Base-by-base conservation (phyloP, 1,140 invertebrate genomes). In the Babylonia areolata region DNA sequence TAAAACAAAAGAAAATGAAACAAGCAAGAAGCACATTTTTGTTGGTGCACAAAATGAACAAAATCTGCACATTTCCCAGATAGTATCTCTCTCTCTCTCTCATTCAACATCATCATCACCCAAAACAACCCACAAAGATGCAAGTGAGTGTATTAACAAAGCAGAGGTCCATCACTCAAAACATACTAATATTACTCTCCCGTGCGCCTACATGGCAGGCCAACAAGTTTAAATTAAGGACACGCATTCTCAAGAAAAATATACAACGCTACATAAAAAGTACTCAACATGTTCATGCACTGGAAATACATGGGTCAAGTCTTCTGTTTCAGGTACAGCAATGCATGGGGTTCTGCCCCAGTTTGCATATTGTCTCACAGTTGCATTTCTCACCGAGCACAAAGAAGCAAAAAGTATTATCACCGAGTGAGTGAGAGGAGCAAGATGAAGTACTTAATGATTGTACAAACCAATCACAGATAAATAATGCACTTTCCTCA, bases 381-480 rank as follows among this genome's bases (percentile, higher is more conserved):
- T 64, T 64, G 58, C 58, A 64, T 64, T 12, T 64, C 20, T 64
- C 28, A 6, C 58, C 28, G 58, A 64, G 28, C 12, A 23, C 9
- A 23, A 64, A 23, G 58, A 64, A 64, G 17, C 46, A n/a, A 64
- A 64, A 51, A 20, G 20, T 51, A 23, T n/a, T n/a, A n/a, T 64
- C 58, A 64, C 58, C 28, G 58, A 64, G 58, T 23, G 20, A 51
- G 20, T 11, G 5, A 64, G 58, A 5, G 58, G 58, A 51, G 58
- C 17, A 64, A 0, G 58, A n/a, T 5, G 5, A 64, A 64, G 58
- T 64, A 23, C 58, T 64, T n/a, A 23, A 23, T 64, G 5, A 64
- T 64, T 64, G 28, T 64, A 64, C 58, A 64, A n/a, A 64, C 58
- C 58, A 64, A 64, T 64, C 58, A 64, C 58, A 64, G 58, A 64